Percentiles rank a stretch among this genome's conserved stretches.
These are phyloP conservation scores for Patiria pectinifera DNA, from an alignment of 53 echinoderm and acorn worm genomes.

Conservation along the genomic window DNA sequence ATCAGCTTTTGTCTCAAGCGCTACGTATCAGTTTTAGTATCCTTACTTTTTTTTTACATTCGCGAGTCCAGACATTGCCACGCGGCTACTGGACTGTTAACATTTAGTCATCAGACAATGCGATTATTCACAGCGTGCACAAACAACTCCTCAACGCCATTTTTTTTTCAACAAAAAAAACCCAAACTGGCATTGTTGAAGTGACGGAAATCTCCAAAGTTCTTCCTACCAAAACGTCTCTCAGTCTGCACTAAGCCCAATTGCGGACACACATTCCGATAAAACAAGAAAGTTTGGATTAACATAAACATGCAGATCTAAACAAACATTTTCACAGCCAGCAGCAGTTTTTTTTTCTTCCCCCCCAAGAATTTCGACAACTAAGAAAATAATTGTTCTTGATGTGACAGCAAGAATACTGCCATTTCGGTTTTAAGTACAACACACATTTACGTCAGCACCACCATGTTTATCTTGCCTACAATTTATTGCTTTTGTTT, in stretches of 20 bases:
- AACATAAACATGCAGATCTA: background rate
- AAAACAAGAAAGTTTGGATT: background rate
- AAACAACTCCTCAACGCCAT: background rate
- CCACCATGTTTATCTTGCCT: conserved; percentile 29
- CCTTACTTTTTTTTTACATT: conserved; percentile 10
- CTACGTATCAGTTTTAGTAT: background rate
- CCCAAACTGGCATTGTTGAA: background rate
- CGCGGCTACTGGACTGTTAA: conserved; percentile 3
- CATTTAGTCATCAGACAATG: background rate
- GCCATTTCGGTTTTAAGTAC: conserved; percentile 27
- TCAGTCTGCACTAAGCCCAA: background rate
- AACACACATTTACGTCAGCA: conserved; percentile 40
- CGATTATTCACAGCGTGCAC: background rate
- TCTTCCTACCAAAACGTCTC: background rate
- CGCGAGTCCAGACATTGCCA: background rate
- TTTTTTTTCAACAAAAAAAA: background rate
- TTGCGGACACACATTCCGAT: background rate
- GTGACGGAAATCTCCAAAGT: background rate
- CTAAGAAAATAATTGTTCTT: background rate
- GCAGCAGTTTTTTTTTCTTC: background rate
- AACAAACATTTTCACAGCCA: background rate
- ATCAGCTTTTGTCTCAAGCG: conserved; percentile 29
- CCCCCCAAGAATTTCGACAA: background rate
- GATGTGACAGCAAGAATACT: background rate
- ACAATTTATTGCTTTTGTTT: conserved; percentile 56